Conservation (phyloP, 2,797 vertebrate genomes). For the Limnodromus scolopaceus region DNA sequence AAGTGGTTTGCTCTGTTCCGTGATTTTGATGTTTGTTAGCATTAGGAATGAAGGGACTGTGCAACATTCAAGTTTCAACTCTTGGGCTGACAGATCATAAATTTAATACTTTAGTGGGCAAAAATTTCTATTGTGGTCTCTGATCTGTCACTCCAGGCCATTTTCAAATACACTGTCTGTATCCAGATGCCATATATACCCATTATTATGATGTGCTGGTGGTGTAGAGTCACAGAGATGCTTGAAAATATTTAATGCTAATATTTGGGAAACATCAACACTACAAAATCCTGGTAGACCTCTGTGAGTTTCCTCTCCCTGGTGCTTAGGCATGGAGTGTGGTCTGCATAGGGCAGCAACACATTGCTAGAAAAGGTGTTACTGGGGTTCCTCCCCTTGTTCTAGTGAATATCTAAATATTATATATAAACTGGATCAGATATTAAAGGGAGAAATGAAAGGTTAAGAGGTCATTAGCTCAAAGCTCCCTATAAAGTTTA, state of each 20-base stretch:
- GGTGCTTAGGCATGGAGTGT: not conserved
- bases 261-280: not conserved
- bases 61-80: not conserved
- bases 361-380: not conserved
- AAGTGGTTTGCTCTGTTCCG: not conserved
- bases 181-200: not conserved
- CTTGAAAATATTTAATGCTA: not conserved
- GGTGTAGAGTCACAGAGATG: not conserved
- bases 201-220: not conserved
- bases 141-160: not conserved
- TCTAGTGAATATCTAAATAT: not conserved
- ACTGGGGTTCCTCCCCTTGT: not conserved
- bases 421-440: not conserved
- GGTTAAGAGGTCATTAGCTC: not conserved
- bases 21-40: not conserved
- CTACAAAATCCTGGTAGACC: not conserved
- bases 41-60: not conserved
- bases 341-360: not conserved
- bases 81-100: not conserved
- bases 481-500: not conserved
- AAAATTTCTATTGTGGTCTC: not conserved
- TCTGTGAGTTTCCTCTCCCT: not conserved
- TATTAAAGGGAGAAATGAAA: not conserved
- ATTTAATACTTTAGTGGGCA: not conserved
- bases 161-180: not conserved